Base-by-base conservation (phyloP, 1,140 invertebrate species). In the Grapholita molesta region DNA sequence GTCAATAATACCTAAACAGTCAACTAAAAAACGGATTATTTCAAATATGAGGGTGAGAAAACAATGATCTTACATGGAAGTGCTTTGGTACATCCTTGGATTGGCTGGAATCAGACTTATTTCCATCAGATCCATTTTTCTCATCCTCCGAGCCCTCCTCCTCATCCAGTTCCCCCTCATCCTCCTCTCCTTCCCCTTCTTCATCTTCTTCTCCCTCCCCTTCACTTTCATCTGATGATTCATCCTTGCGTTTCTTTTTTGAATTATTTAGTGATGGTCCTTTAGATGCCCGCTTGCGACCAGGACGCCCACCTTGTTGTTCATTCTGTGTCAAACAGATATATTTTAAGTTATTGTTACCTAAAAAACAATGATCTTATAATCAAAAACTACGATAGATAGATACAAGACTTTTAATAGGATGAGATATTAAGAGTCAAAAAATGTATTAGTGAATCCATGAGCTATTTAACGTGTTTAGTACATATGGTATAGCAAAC, bases 21-120 rank as follows among this genome's bases (percentile, higher is more conserved):
- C 48, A 70, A 67, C 11, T 18, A 66, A 69, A n/a, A n/a, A n/a
- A n/a, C n/a, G n/a, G 23, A 35, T 5, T 12, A 70, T 66, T 52
- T 30, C 64, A 53, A 64, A 23, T 64, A 24, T 38, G 24, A 21
- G 15, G 8, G 11, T 61, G 3, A 12, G 8, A 38, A 71, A 25
- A 23, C 8, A 32, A 12, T 48, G 38, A 42, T 74, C 87, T 81
- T 79, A 92, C 92, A 89, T 92, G 92, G 79, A 90, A 92, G 83
- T 92, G 88, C 85, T 92, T 92, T 83, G 92, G 92, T 85, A 92
- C 82, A 82, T 92, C 90, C 80, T 92, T 92, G 64, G 89, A 91
- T 71, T 92, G 90, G 75, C 90, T 92, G 61, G 91, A 92, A 68
- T 92, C 92, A 72, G 92, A 92, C 68, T 92, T 92, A 68, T 92